Evolutionary conservation across 2,797 vertebrate genomes (phyloP), one percentile per base, ranked within the genome.

Genomic region (Mormyrus proboscirostris): DNA sequence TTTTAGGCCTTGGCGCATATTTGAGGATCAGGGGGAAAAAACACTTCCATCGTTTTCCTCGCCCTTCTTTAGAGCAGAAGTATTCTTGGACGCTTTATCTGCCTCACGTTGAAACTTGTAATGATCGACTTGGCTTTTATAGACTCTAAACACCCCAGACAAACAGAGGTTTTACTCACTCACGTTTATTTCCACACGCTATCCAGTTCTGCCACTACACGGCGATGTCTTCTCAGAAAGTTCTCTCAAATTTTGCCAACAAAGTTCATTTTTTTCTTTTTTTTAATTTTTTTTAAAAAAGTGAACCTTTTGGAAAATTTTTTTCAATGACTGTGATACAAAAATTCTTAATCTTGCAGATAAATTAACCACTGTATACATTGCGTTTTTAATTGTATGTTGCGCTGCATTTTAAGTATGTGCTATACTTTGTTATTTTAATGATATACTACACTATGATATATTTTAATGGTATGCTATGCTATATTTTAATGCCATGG

Each of bases 101-200:
- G 89, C 89, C 91, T 93, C 93, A 93, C 91, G 93, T 91, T 89
- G 3, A 73, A 92, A 90, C 92, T 92, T 92, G 92, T 92, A 88
- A 90, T 76, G 0, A 12, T 87, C n/a, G 22, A 55, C 33, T 86
- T 51, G 38, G 73, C 6, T 19, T 92, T 94, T 94, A 93, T 89
- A 90, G 92, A 89, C 90, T 86, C 89, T 89, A 92, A 93, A 89
- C 73, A 84, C 91, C 93, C 84, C 90, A 91, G 92, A 92, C 90
- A 94, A 93, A 89, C 89, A 90, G 90, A 76, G 53, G 3, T 90
- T 90, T 93, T 92, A 92, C 91, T 93, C 93, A 93, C 90, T 86
- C 57, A 22, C 86, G 29, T 29, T 8, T 88, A 90, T 89, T 88
- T 88, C 89, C 88, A 51, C 88, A 90, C 88, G 86, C 79, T 89